Evolutionary conservation across 2,113 vertebrate genomes (phyloP).

Genomic region (Sturnus vulgaris): DNA sequence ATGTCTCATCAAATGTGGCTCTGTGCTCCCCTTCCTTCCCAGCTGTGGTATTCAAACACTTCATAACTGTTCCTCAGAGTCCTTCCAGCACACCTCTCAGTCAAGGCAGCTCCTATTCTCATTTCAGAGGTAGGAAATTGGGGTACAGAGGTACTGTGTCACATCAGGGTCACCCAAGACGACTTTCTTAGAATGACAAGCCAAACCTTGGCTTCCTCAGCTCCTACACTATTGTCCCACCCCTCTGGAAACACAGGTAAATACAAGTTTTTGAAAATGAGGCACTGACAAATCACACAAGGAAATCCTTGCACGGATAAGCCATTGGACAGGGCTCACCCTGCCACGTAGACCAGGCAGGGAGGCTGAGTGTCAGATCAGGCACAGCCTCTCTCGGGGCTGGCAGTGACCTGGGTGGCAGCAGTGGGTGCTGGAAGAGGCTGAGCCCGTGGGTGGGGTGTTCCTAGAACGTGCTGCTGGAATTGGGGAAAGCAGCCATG

Average conservation of each 20-base stretch:
- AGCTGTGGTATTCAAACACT: neutral
- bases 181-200: neutral
- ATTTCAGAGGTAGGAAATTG: neutral
- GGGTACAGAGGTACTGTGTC: neutral
- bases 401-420: neutral
- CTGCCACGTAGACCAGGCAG: neutral
- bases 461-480: slow-evolving; percentile 46
- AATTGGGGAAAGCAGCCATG: neutral
- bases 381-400: neutral
- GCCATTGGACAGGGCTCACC: neutral
- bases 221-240: neutral
- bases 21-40: neutral
- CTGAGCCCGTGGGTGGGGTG: neutral
- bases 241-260: neutral
- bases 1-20: neutral
- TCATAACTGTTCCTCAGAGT: neutral
- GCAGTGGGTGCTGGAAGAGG: neutral
- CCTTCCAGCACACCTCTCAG: neutral
- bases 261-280: neutral
- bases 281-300: neutral
- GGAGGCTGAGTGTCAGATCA: neutral
- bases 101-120: neutral
- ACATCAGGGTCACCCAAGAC: neutral
- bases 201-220: neutral
- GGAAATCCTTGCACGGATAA: neutral